phyloP scores from a whole-genome alignment of 2,113 vertebrate species.

The Ondatra zibethicus region DNA sequence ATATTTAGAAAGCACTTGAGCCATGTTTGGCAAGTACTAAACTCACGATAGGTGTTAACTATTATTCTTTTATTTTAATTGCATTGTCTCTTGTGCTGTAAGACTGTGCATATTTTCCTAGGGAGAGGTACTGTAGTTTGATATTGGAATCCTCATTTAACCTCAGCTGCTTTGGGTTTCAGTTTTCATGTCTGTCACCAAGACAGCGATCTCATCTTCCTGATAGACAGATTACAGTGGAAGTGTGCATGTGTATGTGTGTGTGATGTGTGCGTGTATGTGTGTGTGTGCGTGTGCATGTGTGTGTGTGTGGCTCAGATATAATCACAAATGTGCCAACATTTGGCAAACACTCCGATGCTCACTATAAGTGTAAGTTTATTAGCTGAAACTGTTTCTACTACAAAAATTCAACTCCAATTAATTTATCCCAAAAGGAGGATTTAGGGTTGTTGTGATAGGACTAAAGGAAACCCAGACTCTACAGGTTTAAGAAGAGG shows the following conservation, averaged over 20 bases:
- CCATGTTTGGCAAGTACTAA: not conserved
- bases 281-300: not conserved
- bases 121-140: not conserved
- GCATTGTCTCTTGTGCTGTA: not conserved
- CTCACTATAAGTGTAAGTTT: conserved; percentile 59
- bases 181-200: not conserved
- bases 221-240: not conserved
- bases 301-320: not conserved
- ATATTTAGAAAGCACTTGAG: not conserved
- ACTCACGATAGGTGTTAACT: not conserved
- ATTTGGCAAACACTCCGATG: conserved; percentile 59
- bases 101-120: not conserved
- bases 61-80: conserved; percentile 25
- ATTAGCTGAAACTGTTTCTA: conserved; percentile 64
- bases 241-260: not conserved
- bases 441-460: not conserved
- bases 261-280: not conserved
- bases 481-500: not conserved
- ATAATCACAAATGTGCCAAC: conserved; percentile 59
- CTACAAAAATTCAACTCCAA: conserved; percentile 43
- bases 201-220: not conserved
- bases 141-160: not conserved
- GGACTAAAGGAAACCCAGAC: not conserved
- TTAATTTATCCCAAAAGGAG: not conserved
- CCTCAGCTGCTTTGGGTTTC: not conserved